Conservation (phyloP, 2,113 vertebrate species). For the Zonotrichia leucophrys region DNA sequence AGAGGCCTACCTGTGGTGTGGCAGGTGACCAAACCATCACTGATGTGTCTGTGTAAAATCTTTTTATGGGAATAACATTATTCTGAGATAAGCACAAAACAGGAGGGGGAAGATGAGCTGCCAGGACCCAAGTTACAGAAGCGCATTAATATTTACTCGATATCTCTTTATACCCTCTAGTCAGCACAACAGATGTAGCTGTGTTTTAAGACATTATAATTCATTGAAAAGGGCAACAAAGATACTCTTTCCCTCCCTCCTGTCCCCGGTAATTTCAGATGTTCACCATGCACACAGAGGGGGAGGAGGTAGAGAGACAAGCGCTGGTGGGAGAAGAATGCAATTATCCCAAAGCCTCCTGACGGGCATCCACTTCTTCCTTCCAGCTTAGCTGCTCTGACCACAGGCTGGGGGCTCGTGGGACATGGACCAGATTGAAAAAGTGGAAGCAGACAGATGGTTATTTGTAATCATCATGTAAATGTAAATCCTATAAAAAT, state of each 20-base stretch:
- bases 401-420: slow-evolving; percentile 61
- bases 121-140: neutral
- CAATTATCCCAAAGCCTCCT: slow-evolving; percentile 75
- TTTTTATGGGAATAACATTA: neutral
- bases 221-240: slow-evolving; percentile 60
- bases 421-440: slow-evolving; percentile 71
- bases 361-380: slow-evolving; percentile 43
- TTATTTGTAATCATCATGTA: slow-evolving; percentile 77
- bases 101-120: neutral
- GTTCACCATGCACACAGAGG: fast-evolving
- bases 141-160: slow-evolving; percentile 68
- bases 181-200: slow-evolving; percentile 72
- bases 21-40: neutral
- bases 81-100: slow-evolving; percentile 6
- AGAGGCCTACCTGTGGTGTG: neutral
- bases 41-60: neutral
- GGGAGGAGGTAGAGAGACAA: slow-evolving; percentile 43
- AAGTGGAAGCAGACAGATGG: slow-evolving; percentile 73
- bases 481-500: slow-evolving; percentile 71
- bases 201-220: slow-evolving; percentile 60
- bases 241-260: slow-evolving; percentile 45
- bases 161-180: slow-evolving; percentile 70
- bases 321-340: slow-evolving; percentile 69
- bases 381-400: slow-evolving; percentile 62
- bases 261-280: neutral